These are phyloP conservation scores for Ditylenchus weischeri DNA, from an alignment of 2,888 invertebrate species.

Conservation along the genomic window DNA sequence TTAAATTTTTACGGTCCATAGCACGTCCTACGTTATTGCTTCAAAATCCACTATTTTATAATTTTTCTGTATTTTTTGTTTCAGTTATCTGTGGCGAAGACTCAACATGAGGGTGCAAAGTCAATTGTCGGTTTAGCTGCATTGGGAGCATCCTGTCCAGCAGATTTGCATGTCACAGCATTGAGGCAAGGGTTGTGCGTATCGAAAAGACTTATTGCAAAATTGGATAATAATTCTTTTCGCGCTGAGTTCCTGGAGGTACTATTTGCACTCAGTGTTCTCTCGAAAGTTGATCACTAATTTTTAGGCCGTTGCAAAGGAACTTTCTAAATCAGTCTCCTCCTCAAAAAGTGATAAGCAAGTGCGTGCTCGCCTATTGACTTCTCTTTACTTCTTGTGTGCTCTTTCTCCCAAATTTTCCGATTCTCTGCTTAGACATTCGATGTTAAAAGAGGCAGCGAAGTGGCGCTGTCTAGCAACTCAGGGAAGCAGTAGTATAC, in stretches of 20 bases:
- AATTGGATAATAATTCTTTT: neutral
- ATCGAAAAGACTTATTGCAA: neutral
- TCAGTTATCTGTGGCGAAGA: too few relatives aligned
- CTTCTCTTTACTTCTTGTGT: conserved; percentile 23
- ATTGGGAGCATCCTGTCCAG: too few relatives aligned
- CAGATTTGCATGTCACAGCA: neutral
- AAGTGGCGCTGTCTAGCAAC: conserved; percentile 8
- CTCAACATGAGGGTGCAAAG: neutral
- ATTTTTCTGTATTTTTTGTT: too few relatives aligned
- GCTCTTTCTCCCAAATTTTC: conserved; percentile 19
- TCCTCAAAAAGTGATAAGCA: neutral
- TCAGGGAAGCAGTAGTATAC: neutral
- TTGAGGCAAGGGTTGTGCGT: conserved; percentile 12
- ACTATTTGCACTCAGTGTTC: neutral
- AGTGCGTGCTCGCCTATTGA: conserved; percentile 9
- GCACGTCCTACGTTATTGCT: too few relatives aligned
- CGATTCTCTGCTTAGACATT: conserved; percentile 13
- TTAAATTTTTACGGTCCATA: too few relatives aligned
- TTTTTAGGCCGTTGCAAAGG: conserved; percentile 4
- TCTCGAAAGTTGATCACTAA: neutral
- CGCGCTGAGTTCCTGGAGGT: conserved; percentile 9
- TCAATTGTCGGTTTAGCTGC: neutral
- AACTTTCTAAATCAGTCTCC: conserved; percentile 7
- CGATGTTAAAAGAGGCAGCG: neutral
- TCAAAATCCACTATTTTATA: too few relatives aligned